Evolutionary conservation across 2,797 vertebrate species (phyloP), one percentile per base, ranked within the genome.

Genomic region (Thalassophryne amazonica): DNA sequence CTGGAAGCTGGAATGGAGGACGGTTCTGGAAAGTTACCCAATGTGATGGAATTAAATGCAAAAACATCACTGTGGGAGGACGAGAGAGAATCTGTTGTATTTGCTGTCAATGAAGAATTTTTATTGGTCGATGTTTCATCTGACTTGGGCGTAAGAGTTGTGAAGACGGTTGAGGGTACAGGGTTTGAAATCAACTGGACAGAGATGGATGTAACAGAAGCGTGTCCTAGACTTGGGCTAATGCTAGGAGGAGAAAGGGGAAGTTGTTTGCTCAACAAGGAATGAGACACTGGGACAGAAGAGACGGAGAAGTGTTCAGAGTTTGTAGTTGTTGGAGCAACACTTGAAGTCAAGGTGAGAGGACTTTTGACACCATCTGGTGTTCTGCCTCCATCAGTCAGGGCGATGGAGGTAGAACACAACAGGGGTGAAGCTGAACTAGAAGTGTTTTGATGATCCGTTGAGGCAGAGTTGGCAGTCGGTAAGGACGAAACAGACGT

Each of bases 231-330:
- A 2, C 13, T 25, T 3, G 36, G 20, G 4, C 49, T 11, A 6
- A 30, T 33, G 1, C n/a, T 21, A 23, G 45, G 5, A 12, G 36
- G 13, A 30, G 51, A 21, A 23, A 45, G 5, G 12, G 36, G 13
- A 30, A 51, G 21, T 4, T 16, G 16, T 2, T 39, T 0, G 1
- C 24, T 9, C 12, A 81, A 80, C 46, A 69, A 27, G 12, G 74
- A 59, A 31, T 69, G 60, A 16, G 41, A 40, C 32, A 54, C 5
- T 3, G 19, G 3, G 5, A 7, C 24, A 21, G 34, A 19, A 8
- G 38, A 21, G 8, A 22, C 3, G 0, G 6, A 5, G 14, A 33
- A 31, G 19, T 13, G 34, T 7, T 53, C n/a, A n/a, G 31, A 15
- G 9, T 49, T 24, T 22, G 49, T 12, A 18, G 14, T 7, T 34